Conservation (phyloP, 2,888 invertebrate species). For the Epistrophe grossulariae region DNA sequence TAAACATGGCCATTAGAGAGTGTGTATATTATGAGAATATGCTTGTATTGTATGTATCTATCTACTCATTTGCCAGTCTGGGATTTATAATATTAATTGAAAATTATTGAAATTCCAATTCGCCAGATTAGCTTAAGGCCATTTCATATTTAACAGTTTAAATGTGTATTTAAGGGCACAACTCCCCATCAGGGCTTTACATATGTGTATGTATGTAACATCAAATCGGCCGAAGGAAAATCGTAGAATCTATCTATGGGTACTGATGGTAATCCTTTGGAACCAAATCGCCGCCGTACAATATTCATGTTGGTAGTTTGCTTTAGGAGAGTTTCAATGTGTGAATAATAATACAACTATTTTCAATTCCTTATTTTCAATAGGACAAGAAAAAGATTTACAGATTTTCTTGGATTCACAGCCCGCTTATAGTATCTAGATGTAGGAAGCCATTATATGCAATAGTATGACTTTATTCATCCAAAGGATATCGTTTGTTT, state of each 20-base stretch:
- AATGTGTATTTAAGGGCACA: conserved; percentile 45
- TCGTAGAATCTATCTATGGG: neutral
- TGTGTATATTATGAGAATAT: neutral
- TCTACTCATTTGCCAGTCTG: conserved; percentile 41
- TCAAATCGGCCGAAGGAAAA: neutral
- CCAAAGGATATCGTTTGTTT: conserved; percentile 64
- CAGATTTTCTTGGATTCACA: conserved; percentile 37
- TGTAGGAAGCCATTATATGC: conserved; percentile 1
- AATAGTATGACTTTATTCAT: conserved; percentile 56
- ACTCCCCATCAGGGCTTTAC: conserved; percentile 20
- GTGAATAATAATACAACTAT: conserved; percentile 36
- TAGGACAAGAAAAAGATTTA: conserved; percentile 50
- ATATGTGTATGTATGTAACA: neutral
- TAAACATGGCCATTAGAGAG: neutral
- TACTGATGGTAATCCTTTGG: neutral
- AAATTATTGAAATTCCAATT: conserved; percentile 77
- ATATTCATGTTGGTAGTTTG: neutral
- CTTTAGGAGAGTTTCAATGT: neutral
- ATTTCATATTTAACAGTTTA: conserved; percentile 66
- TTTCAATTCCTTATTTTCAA: conserved; percentile 39
- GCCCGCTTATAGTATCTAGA: neutral
- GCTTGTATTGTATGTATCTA: neutral
- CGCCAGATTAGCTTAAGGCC: conserved; percentile 72
- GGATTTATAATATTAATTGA: conserved; percentile 76
- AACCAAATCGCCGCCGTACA: neutral